Base-by-base conservation (phyloP, 1,140 invertebrate species). In the Littorina saxatilis region DNA sequence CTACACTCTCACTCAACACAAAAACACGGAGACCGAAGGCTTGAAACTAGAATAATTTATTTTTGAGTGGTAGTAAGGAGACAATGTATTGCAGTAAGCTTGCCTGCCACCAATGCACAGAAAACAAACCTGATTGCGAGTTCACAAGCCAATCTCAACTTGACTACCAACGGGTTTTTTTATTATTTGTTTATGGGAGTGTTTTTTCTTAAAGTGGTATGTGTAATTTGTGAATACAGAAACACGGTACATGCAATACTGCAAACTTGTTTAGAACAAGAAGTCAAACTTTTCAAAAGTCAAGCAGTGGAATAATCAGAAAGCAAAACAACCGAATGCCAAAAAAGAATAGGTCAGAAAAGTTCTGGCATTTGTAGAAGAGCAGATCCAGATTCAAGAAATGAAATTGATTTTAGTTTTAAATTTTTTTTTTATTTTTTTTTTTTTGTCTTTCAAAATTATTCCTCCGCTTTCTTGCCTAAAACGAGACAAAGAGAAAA, bases 11-110 rank as follows among this genome's bases (percentile, higher is more conserved):
- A 47, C 43, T 47, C 17, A 17, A 47, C 43, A 47, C 3, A 68
- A 20, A 68, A 32, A 68, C 63, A 68, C 39, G 29, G 3, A 23
- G 52, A 50, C 70, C 27, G 9, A 2, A 63, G 1, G 27, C 66
- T 55, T 78, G 52, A 63, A 78, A 78, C 76, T 78, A 78, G 76
- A 78, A 78, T 78, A 78, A 78, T 78, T 78, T 78, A 78, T 78
- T 78, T 66, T 61, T 58, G 55, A 58, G 76, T 78, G 76, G 76
- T 78, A 78, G 76, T 78, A 78, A 66, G 76, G 76, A 78, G 58
- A 78, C 76, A 58, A 78, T 66, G 76, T 73, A 73, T 78, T 78
- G 74, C 76, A 39, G 50, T 63, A 11, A 63, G 29, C 35, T 78
- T 78, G 76, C 76, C 35, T 66, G 58, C 55, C 76, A 66, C 35